These are phyloP conservation scores for Tortrix viridana DNA, from an alignment of 2,888 invertebrate genomes.

Conservation along the genomic window DNA sequence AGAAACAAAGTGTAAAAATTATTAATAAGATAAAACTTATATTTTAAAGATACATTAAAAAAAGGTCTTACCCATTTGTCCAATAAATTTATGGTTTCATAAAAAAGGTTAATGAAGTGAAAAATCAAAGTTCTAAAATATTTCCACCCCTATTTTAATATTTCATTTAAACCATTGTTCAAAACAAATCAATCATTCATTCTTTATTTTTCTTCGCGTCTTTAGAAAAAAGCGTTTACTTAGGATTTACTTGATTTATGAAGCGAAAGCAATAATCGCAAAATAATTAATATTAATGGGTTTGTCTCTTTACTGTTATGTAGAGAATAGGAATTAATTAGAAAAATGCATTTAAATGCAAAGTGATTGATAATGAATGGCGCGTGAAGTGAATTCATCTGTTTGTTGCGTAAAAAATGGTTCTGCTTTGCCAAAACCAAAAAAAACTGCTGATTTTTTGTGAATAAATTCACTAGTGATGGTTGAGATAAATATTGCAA, in stretches of 20 bases:
- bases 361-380: neutral
- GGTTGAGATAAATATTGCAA: too few species aligned
- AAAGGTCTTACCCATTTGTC: neutral
- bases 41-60: too few species aligned
- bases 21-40: too few species aligned
- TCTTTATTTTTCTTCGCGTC: constrained; percentile 23
- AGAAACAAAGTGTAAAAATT: too few species aligned
- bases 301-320: constrained; percentile 40
- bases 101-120: constrained; percentile 14
- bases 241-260: constrained; percentile 37
- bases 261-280: constrained; percentile 45
- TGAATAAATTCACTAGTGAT: too few species aligned
- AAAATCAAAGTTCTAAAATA: constrained; percentile 22
- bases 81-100: neutral
- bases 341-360: constrained; percentile 5
- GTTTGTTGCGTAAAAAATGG: too few species aligned
- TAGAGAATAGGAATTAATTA: constrained; percentile 29
- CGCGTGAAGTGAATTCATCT: too few species aligned
- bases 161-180: constrained; percentile 25
- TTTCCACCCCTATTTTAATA: constrained; percentile 22
- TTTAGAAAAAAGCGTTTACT: constrained; percentile 34
- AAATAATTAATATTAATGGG: constrained; percentile 53
- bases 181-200: constrained; percentile 38
- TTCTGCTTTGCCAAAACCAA: too few species aligned
- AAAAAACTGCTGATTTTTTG: too few species aligned